phyloP scores from a whole-genome alignment of 2,888 invertebrate genomes.

The Mythimna impura region DNA sequence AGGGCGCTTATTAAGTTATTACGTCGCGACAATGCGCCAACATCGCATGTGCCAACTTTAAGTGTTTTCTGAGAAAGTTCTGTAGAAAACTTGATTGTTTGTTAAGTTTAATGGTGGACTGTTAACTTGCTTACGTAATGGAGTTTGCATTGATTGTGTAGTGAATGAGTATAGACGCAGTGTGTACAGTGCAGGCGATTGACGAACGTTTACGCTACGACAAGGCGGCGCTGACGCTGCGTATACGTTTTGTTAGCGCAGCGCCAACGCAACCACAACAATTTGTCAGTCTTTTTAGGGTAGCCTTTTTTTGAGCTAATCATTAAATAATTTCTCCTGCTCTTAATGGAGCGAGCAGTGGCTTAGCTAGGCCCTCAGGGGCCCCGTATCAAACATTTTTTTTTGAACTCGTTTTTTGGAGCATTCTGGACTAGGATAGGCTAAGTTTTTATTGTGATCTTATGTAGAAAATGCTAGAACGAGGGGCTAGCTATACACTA shows the following conservation, averaged over 20 bases:
- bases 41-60: slow-evolving; percentile 34
- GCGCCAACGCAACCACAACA: not conserved
- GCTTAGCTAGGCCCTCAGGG: too few species aligned
- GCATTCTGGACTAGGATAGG: too few species aligned
- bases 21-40: slow-evolving; percentile 61
- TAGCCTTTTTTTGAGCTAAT: too few species aligned
- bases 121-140: not conserved
- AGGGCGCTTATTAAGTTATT: slow-evolving; percentile 77
- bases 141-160: not conserved
- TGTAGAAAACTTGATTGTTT: slow-evolving; percentile 4
- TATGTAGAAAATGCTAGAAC: too few species aligned
- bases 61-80: slow-evolving; percentile 42
- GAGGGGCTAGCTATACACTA: too few species aligned
- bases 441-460: too few species aligned
- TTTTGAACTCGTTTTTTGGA: too few species aligned
- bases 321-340: too few species aligned
- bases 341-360: too few species aligned
- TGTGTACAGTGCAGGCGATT: not conserved
- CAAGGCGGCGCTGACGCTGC: too few species aligned
- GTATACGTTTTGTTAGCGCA: not conserved
- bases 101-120: not conserved
- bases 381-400: too few species aligned
- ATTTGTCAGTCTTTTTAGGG: too few species aligned
- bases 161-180: not conserved
- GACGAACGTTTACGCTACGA: not conserved